A percentile compares a stretch with the other conserved stretches of the same genome.
These are phyloP conservation scores for Drosophila serrata DNA, from an alignment of 1,140 invertebrate species.

Conservation along the genomic window DNA sequence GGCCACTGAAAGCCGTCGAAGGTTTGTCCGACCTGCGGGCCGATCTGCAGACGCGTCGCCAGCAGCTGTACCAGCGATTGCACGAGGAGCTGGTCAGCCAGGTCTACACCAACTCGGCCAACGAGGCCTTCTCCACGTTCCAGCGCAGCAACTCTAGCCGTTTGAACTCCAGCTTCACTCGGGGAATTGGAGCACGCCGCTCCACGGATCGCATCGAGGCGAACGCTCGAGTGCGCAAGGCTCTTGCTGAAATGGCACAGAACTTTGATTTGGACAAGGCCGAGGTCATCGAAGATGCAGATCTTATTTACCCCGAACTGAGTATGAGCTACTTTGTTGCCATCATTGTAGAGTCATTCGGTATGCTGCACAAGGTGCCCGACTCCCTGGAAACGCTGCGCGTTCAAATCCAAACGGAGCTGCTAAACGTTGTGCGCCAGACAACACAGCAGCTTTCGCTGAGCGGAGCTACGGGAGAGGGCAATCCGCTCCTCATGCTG, in stretches of 20 bases:
- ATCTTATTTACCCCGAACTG: constrained; percentile 88
- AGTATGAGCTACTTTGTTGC: constrained; percentile 91
- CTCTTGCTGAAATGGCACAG: constrained; percentile 85
- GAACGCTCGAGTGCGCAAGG: constrained; percentile 85
- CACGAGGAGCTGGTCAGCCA: constrained; percentile 91
- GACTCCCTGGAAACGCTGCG: constrained; percentile 94
- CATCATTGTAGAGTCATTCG: constrained; percentile 94
- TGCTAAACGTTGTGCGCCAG: constrained; percentile 91
- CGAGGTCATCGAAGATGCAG: constrained; percentile 88
- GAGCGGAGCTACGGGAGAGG: constrained; percentile 58
- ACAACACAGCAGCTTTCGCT: constrained; percentile 91
- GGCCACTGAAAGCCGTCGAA: constrained; percentile 91
- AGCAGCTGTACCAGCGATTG: constrained; percentile 90
- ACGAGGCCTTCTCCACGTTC: constrained; percentile 86
- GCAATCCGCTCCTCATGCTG: constrained; percentile 86
- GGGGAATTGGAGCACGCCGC: constrained; percentile 86
- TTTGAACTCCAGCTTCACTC: constrained; percentile 86
- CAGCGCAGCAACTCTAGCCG: constrained; percentile 88
- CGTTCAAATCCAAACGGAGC: constrained; percentile 92
- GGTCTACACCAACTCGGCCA: constrained; percentile 90
- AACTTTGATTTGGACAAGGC: constrained; percentile 77
- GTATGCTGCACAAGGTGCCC: constrained; percentile 93
- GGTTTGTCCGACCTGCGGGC: constrained; percentile 91
- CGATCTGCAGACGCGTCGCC: constrained; percentile 91
- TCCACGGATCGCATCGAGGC: constrained; percentile 86